A percentile compares a stretch with the other conserved stretches of the same genome.
These are phyloP conservation scores for Habropoda laboriosa DNA, from an alignment of 1,140 invertebrate genomes.

Conservation along the genomic window DNA sequence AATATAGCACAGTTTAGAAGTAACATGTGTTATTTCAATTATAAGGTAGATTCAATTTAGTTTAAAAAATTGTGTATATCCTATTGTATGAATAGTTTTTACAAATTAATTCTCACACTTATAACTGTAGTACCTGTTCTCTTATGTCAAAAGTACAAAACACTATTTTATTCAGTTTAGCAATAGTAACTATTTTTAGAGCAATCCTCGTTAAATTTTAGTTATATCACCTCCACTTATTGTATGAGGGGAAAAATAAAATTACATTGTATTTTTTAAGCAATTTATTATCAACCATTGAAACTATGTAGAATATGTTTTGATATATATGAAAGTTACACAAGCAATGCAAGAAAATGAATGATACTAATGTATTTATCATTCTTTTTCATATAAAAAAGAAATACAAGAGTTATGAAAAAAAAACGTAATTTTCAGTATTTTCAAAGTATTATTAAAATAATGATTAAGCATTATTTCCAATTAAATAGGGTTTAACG, in stretches of 20 bases:
- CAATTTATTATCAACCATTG: background rate
- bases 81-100: background rate
- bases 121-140: background rate
- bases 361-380: background rate
- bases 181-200: background rate
- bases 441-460: background rate
- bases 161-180: background rate
- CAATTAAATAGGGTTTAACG: background rate
- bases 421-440: background rate
- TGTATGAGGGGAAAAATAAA: background rate
- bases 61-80: background rate
- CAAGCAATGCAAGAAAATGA: background rate
- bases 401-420: background rate
- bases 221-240: background rate
- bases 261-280: constrained; percentile 5
- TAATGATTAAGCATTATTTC: background rate
- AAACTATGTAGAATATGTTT: constrained; percentile 28
- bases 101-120: background rate
- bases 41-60: constrained; percentile 3
- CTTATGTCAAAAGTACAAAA: background rate
- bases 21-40: constrained; percentile 21
- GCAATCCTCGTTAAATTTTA: background rate
- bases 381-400: background rate
- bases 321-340: background rate
- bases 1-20: background rate